Evolutionary conservation across 2,113 vertebrate species (phyloP), one percentile per base, ranked within the genome.

Genomic region (Solea senegalensis): DNA sequence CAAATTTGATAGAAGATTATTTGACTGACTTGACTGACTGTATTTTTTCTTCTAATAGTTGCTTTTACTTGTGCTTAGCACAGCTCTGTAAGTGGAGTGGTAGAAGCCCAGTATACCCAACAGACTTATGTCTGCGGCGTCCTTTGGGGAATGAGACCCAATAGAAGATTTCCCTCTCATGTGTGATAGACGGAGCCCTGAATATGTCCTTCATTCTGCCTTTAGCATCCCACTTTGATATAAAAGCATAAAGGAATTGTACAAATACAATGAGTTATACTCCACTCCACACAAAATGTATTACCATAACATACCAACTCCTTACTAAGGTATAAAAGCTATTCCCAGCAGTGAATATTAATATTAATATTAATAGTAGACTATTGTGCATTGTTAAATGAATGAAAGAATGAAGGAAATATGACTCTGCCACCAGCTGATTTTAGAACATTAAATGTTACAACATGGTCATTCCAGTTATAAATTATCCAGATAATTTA

Each of bases 111-210:
- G 5, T 46, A 60, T 14, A 15, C 27, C 16, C 46, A 63, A 15
- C 46, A 40, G 64, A 57, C 6, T 14, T 13, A 50, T 11, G 11
- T 56, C n/a, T 46, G n/a, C 65, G 6, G 50, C 48, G 14, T 51
- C 34, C 73, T 74, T 65, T 28, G 39, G 74, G 76, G 53, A 84
- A 50, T 54, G 46, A 75, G 83, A 28, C 69, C 69, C 65, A 51
- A 9, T 55, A 71, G 76, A 39, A 65, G 28, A 21, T 8, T 16
- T 21, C 21, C 41, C 46, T 74, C 66, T 65, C 13, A 9, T 62
- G 64, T 63, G 48, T 75, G 54, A 80, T 75, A 39, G 51, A 81
- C 43, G 68, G 62, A 73, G 64, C 13, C 34, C 59, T 76, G 54
- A 65, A 84, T 72, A 46, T 1, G 58, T 80, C 73, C 64, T 74